Evolutionary conservation across 2,797 vertebrate genomes (phyloP).

Genomic region (Pseudopleuronectes americanus): DNA sequence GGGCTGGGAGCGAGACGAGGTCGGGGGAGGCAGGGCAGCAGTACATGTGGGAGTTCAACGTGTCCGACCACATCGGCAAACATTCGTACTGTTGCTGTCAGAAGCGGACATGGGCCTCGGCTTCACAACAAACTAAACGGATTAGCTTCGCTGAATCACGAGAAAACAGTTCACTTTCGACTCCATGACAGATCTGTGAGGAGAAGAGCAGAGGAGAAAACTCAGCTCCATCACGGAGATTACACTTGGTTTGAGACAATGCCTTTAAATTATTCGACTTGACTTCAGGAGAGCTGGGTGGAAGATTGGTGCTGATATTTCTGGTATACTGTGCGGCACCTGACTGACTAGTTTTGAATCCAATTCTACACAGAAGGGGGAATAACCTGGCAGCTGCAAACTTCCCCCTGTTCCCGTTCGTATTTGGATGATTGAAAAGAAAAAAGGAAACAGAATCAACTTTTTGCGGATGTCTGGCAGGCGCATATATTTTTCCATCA

Average conservation of each 20-base stretch:
- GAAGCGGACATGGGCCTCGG: conserved; percentile 37
- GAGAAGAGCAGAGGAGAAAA: conserved; percentile 50
- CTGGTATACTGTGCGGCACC: conserved; percentile 39
- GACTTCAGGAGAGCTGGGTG: conserved; percentile 50
- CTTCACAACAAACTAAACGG: conserved; percentile 52
- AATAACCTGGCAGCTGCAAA: conserved; percentile 57
- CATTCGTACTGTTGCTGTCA: conserved; percentile 61
- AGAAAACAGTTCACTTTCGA: conserved; percentile 53
- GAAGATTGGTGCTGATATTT: conserved; percentile 60
- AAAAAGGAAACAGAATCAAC: conserved; percentile 19
- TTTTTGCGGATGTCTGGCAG: conserved; percentile 45
- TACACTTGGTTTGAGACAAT: conserved; percentile 63
- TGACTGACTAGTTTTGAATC: conserved; percentile 69
- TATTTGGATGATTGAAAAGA: conserved; percentile 48
- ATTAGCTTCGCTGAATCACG: conserved; percentile 62
- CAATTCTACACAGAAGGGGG: conserved; percentile 57
- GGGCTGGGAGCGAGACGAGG: conserved; percentile 6
- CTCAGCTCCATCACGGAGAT: conserved; percentile 61
- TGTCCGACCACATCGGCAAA: conserved; percentile 58
- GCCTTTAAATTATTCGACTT: conserved; percentile 65
- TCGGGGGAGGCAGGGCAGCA: conserved; percentile 24
- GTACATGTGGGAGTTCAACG: conserved; percentile 42
- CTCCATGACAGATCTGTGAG: conserved; percentile 48
- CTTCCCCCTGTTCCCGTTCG: conserved; percentile 32
- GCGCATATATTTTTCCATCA: conserved; percentile 58